Conservation (phyloP, 2,888 invertebrate species). For the Sipha maydis region DNA sequence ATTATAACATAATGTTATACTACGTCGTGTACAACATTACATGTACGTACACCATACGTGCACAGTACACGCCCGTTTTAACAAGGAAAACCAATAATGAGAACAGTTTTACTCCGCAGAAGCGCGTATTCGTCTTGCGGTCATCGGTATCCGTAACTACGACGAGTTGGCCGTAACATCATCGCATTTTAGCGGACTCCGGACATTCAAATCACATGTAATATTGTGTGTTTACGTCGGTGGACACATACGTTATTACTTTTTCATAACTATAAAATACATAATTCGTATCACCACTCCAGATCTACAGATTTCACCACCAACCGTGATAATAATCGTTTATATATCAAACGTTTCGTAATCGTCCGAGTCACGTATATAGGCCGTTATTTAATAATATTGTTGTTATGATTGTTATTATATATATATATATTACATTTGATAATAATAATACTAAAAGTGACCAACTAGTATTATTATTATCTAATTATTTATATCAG, state of each 20-base stretch:
- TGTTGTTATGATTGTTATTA: conserved; percentile 39
- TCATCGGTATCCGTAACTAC: too few species aligned
- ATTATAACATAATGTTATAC: too few species aligned
- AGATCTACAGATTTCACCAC: conserved; percentile 51
- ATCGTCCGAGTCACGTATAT: conserved; percentile 53
- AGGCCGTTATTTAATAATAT: conserved; percentile 57
- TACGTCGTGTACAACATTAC: too few species aligned
- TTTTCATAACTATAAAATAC: neutral
- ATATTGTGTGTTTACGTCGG: too few species aligned
- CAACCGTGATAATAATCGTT: conserved; percentile 1
- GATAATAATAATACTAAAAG: conserved; percentile 4
- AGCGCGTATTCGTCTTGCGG: too few species aligned
- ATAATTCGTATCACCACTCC: neutral
- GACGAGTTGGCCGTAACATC: too few species aligned
- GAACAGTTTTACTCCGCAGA: too few species aligned
- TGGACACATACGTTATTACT: neutral
- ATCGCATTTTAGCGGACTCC: too few species aligned
- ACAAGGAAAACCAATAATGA: too few species aligned
- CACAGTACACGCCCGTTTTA: too few species aligned
- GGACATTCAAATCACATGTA: neutral
- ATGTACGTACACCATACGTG: too few species aligned
- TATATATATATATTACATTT: neutral
- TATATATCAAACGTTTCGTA: conserved; percentile 29
- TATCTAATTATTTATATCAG: conserved; percentile 39
- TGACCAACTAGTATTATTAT: conserved; percentile 22